A percentile compares a stretch with the other conserved stretches of the same genome.
Evolutionary conservation across 1,140 invertebrate species (phyloP).

Genomic region (Euwallacea fornicatus): DNA sequence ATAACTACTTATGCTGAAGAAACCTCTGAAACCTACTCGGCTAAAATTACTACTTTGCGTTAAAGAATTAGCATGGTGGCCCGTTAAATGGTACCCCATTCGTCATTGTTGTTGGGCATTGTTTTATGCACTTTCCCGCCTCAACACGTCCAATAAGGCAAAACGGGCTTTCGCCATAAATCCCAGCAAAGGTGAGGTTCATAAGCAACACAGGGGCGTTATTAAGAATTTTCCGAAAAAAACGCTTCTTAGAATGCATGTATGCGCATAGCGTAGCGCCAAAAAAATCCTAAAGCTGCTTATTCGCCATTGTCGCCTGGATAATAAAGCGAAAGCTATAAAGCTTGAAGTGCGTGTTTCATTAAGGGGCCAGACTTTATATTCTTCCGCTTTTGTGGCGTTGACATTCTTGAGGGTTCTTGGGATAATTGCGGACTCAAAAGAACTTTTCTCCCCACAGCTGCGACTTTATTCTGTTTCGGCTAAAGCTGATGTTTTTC

Average conservation of each 20-base stretch:
- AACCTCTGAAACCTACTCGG: no score
- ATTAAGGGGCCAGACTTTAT: constrained; percentile 30
- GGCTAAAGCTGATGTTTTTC: constrained; percentile 14
- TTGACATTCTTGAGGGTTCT: constrained; percentile 28
- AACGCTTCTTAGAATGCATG: constrained; percentile 1
- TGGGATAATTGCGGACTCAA: constrained; percentile 26
- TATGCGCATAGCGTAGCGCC: neutral
- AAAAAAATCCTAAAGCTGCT: constrained; percentile 23
- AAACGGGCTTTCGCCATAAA: no score
- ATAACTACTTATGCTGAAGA: no score
- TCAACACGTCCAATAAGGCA: no score
- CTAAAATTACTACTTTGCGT: no score
- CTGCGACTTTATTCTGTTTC: constrained; percentile 20
- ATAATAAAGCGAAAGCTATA: constrained; percentile 34
- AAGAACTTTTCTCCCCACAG: constrained; percentile 13
- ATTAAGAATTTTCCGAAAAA: constrained; percentile 1
- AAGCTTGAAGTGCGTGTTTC: constrained; percentile 32
- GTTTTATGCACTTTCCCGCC: no score
- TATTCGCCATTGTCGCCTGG: constrained; percentile 20
- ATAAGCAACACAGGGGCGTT: no score
- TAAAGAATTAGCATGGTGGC: no score
- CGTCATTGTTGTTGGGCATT: no score
- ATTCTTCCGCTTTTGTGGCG: constrained; percentile 32
- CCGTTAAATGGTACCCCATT: no score
- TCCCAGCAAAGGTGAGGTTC: no score